Percentiles rank a stretch among this genome's conserved stretches.
phyloP scores from a whole-genome alignment of 2,888 invertebrate species.

The Acrobasis consociella region DNA sequence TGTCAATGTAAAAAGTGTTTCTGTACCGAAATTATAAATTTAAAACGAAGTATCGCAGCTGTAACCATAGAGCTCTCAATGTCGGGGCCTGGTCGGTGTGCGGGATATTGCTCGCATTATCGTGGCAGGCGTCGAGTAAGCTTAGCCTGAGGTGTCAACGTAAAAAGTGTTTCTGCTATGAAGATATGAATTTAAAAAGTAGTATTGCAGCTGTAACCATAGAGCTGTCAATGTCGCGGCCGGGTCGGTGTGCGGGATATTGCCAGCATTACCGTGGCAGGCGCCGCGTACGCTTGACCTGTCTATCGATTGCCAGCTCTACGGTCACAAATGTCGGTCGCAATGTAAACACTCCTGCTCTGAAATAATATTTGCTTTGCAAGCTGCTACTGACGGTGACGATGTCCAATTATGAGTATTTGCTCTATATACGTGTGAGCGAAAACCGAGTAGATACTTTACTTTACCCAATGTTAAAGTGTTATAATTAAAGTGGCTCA shows the following conservation, averaged over 20 bases:
- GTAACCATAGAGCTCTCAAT: conserved; percentile 11
- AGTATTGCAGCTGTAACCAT: background rate
- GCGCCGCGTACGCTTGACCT: conserved; percentile 24
- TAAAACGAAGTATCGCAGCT: background rate
- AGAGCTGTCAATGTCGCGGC: conserved; percentile 19
- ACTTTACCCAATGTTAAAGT: background rate
- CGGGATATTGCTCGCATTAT: background rate
- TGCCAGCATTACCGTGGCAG: conserved; percentile 12
- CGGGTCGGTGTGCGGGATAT: conserved; percentile 14
- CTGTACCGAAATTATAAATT: too few species aligned
- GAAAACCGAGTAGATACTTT: too few species aligned
- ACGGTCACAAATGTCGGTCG: conserved; percentile 2
- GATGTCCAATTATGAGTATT: background rate
- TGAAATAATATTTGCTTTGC: conserved; percentile 9
- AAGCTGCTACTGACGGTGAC: background rate
- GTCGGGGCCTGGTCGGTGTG: conserved; percentile 16
- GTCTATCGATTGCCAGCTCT: background rate
- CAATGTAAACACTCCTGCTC: conserved; percentile 27
- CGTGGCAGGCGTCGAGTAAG: too few species aligned
- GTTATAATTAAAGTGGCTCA: too few species aligned
- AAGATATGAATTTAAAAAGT: background rate
- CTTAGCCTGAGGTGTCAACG: too few species aligned
- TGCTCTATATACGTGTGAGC: background rate
- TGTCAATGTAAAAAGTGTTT: too few species aligned
- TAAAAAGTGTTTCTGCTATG: too few species aligned